phyloP scores from a whole-genome alignment of 2,113 vertebrate genomes.

The Rhabdornis inornatus region DNA sequence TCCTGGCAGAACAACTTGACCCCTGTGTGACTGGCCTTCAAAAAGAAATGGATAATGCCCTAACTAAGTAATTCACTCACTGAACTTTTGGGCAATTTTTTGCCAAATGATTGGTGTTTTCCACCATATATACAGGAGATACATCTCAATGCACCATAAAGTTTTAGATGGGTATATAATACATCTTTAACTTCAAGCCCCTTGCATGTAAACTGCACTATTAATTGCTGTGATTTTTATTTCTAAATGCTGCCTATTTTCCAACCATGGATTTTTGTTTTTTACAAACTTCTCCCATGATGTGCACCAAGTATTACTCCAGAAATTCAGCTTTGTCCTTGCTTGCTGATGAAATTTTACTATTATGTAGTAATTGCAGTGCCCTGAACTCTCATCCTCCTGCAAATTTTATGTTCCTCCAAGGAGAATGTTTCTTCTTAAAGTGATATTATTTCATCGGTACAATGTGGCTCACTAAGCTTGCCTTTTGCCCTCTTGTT shows the following conservation, averaged over 20 bases:
- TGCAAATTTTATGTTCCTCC: not conserved
- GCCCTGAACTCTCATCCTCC: not conserved
- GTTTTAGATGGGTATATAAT: not conserved
- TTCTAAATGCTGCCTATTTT: not conserved
- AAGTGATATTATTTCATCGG: not conserved
- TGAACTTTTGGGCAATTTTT: not conserved
- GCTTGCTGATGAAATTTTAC: not conserved
- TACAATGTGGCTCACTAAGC: not conserved
- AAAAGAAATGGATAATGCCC: not conserved
- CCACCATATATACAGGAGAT: not conserved
- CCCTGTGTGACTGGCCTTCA: not conserved
- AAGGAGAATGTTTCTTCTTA: conserved; percentile 1
- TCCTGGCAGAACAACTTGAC: conserved; percentile 45
- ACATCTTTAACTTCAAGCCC: not conserved
- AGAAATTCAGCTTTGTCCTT: conserved; percentile 1
- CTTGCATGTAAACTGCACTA: not conserved
- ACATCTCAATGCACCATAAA: not conserved
- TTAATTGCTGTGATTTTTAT: not conserved
- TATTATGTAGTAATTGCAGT: not conserved
- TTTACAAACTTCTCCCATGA: not conserved
- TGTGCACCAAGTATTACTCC: not conserved
- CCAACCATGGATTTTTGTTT: not conserved
- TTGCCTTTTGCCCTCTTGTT: conserved; percentile 24
- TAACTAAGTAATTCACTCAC: not conserved
- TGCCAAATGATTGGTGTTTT: not conserved